phyloP scores from a whole-genome alignment of 1,140 invertebrate genomes.

The Drosophila cardini region DNA sequence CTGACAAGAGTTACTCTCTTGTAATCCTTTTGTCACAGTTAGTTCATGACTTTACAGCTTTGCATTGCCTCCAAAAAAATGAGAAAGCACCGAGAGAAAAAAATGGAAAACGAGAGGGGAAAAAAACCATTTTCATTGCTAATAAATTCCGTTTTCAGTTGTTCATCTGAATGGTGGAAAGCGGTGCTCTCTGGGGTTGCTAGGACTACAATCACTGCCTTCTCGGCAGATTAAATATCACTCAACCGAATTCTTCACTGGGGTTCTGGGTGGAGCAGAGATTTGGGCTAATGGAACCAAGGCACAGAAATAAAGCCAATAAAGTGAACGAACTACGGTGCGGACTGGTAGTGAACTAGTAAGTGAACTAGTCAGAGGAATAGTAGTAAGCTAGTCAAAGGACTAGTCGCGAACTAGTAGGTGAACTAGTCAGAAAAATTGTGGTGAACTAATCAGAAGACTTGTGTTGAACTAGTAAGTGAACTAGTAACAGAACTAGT shows the following conservation, averaged over 20 bases:
- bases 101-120: not conserved
- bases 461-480: not conserved
- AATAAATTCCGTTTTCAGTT: slow-evolving; percentile 61
- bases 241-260: slow-evolving; percentile 23
- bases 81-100: slow-evolving; percentile 9
- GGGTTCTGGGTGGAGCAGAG: slow-evolving; percentile 32
- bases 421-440: not conserved
- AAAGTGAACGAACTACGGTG: too few species aligned
- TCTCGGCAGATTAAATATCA: slow-evolving; percentile 24
- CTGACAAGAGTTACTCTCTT: slow-evolving; percentile 59
- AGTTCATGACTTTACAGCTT: slow-evolving; percentile 69
- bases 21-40: slow-evolving; percentile 80
- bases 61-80: slow-evolving; percentile 11
- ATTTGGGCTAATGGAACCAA: slow-evolving; percentile 64
- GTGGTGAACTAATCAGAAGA: too few species aligned
- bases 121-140: slow-evolving; percentile 28
- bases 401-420: not conserved
- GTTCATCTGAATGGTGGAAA: not conserved
- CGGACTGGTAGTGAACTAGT: too few species aligned
- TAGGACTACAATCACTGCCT: not conserved
- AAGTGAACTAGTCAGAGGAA: too few species aligned
- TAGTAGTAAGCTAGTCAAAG: too few species aligned
- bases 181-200: not conserved
- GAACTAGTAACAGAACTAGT: not conserved
- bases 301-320: not conserved